Base-by-base conservation (phyloP, 2,797 vertebrate genomes). In the Diglossa cyanea region DNA sequence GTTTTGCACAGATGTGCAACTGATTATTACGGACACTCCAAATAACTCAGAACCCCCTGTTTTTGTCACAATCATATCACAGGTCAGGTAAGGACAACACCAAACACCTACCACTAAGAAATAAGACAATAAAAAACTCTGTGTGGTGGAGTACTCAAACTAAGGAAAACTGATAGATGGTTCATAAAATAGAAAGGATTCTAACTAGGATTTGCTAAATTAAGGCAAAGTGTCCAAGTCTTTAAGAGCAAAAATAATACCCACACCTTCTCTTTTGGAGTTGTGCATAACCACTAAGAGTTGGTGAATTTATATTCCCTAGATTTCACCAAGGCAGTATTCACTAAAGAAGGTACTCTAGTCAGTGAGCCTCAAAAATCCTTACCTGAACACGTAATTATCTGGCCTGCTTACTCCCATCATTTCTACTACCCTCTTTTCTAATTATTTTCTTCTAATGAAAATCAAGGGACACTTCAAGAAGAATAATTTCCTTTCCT, bases 401-500 rank as follows among this genome's bases (percentile, higher is more conserved):
- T 39, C 72, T 77, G 48, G 11, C 26, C 53, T 10, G 1, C 28
- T 68, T 74, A 45, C 39, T 71, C n/a, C 44, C 68, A 50, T 82
- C 7, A 65, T 47, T 94, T 86, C 62, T 58, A 51, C 48, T 67
- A 40, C 18, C 6, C 33, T 75, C 42, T 47, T 6, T 91, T 30
- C 28, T 80, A 74, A 80, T 88, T 82, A 79, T 83, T 68, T 83
- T 77, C 30, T 62, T 67, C 30, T 53, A 88, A 84, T 23, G 6
- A 83, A 95, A 86, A 96, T 62, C 87, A 86, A 83, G 57, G 25
- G 72, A 74, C 28, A 77, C 35, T 74, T 90, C 53, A 94, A 74
- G 68, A 94, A 92, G 65, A 92, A 65, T 51, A 5, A 70, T 81
- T 93, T 67, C 39, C 24, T 72, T 80, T 67, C 57, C 48, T 53